Evolutionary conservation across 2,797 vertebrate species (phyloP).

Genomic region (Poecilia picta): DNA sequence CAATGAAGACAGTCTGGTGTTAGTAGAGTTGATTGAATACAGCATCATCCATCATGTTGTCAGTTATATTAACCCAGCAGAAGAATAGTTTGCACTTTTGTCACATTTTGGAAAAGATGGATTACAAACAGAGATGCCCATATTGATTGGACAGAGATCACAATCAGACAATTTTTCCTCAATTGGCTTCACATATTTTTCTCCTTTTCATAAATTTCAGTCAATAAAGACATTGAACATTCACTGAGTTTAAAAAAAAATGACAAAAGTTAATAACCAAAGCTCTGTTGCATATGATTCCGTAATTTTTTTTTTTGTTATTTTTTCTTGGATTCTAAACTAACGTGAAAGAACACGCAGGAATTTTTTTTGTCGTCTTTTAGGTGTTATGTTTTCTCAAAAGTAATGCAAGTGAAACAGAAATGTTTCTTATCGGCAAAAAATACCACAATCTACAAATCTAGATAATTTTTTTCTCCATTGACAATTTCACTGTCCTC

Average conservation of each 20-base stretch:
- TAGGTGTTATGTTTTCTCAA: not conserved
- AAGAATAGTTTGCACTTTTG: slow-evolving; percentile 3
- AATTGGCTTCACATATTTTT: not conserved
- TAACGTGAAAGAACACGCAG: not conserved
- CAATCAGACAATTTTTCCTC: not conserved
- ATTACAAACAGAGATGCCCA: not conserved
- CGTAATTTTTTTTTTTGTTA: too few species aligned
- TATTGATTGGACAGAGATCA: not conserved
- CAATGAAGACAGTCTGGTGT: not conserved
- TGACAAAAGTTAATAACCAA: not conserved
- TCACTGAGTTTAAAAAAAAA: not conserved
- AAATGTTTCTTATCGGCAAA: too few species aligned
- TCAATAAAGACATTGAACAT: not conserved
- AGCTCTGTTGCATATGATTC: not conserved
- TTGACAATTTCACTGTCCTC: not conserved
- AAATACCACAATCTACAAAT: not conserved
- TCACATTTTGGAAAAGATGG: not conserved
- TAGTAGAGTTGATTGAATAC: not conserved
- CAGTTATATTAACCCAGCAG: not conserved
- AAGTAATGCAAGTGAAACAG: not conserved
- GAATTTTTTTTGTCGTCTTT: not conserved
- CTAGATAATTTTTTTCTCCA: not conserved
- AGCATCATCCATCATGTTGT: not conserved
- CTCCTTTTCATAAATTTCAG: not conserved
- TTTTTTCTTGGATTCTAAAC: not conserved